Evolutionary conservation across 2,797 vertebrate genomes (phyloP).

Genomic region (Valencia hispanica): DNA sequence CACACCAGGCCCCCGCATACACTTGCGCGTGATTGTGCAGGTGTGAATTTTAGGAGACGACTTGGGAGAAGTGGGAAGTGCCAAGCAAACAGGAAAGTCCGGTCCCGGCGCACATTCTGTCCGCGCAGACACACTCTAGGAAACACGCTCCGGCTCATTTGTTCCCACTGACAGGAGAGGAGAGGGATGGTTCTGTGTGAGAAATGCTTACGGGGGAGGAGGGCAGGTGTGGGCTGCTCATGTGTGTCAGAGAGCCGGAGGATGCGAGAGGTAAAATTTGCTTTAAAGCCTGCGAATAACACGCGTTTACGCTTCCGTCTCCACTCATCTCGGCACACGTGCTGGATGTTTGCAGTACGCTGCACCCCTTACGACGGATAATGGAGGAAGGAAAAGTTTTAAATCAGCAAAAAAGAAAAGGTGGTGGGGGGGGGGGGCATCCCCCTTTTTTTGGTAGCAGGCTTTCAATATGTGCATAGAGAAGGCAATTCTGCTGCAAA

Average conservation of each 20-base stretch:
- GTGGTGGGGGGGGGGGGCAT: too few relatives aligned
- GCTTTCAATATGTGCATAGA: background rate
- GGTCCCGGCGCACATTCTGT: conserved; percentile 29
- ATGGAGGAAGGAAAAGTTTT: conserved; percentile 8
- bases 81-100: conserved; percentile 60
- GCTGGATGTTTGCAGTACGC: conserved; percentile 35
- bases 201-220: conserved; percentile 37
- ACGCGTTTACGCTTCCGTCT: conserved; percentile 1
- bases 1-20: conserved; percentile 59
- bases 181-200: conserved; percentile 60
- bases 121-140: conserved; percentile 52
- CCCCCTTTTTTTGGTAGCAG: conserved; percentile 18
- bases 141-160: conserved; percentile 72
- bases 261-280: conserved; percentile 25
- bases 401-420: conserved; percentile 13
- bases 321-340: conserved; percentile 18
- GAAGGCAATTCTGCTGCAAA: background rate
- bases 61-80: conserved; percentile 29
- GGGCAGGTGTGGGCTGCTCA: conserved; percentile 54
- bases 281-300: conserved; percentile 10
- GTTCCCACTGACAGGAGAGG: conserved; percentile 69
- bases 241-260: conserved; percentile 13
- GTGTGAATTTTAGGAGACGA: conserved; percentile 20
- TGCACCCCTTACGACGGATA: conserved; percentile 32
- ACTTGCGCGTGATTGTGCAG: conserved; percentile 29